Evolutionary conservation across 2,113 vertebrate genomes (phyloP), one percentile per base, ranked within the genome.

Genomic region (Chascanopsetta lugubris): DNA sequence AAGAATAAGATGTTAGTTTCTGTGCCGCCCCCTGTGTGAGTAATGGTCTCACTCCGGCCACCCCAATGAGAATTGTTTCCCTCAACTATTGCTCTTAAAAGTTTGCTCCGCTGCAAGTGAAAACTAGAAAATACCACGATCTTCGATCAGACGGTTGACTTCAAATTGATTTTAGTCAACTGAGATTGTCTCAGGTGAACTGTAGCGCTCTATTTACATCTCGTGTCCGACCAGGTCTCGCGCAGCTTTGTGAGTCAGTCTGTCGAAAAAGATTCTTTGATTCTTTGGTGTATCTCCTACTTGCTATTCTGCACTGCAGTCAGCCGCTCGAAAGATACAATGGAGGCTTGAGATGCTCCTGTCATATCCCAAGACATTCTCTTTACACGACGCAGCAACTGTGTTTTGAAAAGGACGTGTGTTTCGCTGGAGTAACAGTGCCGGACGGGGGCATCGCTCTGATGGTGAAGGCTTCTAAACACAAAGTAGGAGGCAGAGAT

Each of bases 371-470:
- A 15, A 32, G 49, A 51, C 48, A 50, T 51, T 25, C 3, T 25
- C 54, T 72, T 48, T 50, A 20, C 62, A 72, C 29, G 53, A 75
- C 1, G 8, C 63, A 54, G 71, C 71, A 48, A 12, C 38, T 20
- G 46, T 53, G 38, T 51, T 36, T 46, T 58, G 25, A 32, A 61
- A 24, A 73, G 34, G 53, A 18, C 49, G 40, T 21, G 32, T 36
- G 30, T 36, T 27, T 53, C 11, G n/a, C 15, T n/a, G 6, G 11
- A 11, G 26, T 26, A 38, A 11, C 20, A 20, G 32, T 17, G n/a
- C 17, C 36, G 24, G 2, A 46, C 6, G 26, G 8, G 8, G 8
- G 8, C 51, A 27, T 46, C 25, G 15, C 13, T 66, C 43, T 57
- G 24, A 29, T 1, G 22, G 47, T 40, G 60, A 17, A n/a, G n/a